phyloP scores from a whole-genome alignment of 2,888 invertebrate species.

The Campoplex nolae region DNA sequence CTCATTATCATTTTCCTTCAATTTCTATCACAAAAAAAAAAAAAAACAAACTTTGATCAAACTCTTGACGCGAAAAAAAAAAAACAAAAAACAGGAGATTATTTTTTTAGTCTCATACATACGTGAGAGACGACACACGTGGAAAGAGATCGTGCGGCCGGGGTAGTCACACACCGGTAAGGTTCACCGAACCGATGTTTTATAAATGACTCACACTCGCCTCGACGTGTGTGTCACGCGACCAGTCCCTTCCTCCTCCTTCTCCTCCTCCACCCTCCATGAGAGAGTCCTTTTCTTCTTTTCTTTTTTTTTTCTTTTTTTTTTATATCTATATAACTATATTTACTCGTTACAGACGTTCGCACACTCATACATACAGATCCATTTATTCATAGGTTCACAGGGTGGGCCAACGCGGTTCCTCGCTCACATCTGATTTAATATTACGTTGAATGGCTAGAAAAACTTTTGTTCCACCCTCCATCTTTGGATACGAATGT shows the following conservation, averaged over 20 bases:
- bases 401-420: neutral
- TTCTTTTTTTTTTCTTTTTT: neutral
- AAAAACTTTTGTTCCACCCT: neutral
- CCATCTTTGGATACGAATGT: neutral
- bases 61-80: neutral
- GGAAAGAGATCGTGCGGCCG: slow-evolving; percentile 1
- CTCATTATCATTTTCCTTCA: neutral
- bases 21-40: neutral
- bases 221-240: slow-evolving; percentile 62
- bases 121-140: slow-evolving; percentile 35
- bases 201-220: slow-evolving; percentile 62
- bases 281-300: slow-evolving; percentile 8
- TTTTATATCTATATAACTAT: neutral
- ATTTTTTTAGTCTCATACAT: slow-evolving; percentile 25
- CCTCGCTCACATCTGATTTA: neutral
- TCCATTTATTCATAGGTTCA: neutral
- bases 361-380: neutral
- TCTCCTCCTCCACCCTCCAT: neutral
- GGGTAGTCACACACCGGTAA: slow-evolving; percentile 62
- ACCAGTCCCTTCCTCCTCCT: slow-evolving; percentile 41
- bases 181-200: slow-evolving; percentile 65
- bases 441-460: neutral
- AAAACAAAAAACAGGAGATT: slow-evolving; percentile 4
- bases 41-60: neutral
- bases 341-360: neutral